Evolutionary conservation across 1,140 invertebrate genomes (phyloP), one percentile per base, ranked within the genome.

Genomic region (Lepidurus packardi): DNA sequence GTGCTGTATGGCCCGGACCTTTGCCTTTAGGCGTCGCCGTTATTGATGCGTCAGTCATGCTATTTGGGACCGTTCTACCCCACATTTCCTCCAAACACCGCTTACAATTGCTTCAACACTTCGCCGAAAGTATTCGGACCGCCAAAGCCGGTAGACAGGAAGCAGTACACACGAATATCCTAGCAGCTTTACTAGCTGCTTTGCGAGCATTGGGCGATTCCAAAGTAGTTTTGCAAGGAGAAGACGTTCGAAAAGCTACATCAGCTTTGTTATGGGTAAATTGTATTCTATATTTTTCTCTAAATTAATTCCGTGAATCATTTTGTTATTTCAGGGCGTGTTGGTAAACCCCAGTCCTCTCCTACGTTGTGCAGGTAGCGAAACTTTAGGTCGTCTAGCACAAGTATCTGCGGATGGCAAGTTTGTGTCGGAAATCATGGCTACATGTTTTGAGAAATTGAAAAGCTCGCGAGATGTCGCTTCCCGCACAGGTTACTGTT

Each of bases 91-190:
- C 96, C 82, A 99, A 98, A 83, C 97, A 99, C 86, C 85, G 96
- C 80, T 86, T 97, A 53, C 96, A 99, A 87, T 97, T 99, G 92
- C 85, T 99, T 45, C 94, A 97, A 79, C 97, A 99, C 84, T 99
- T 99, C 83, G 89, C 90, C 45, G 97, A 99, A 83, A 97, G 95
- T 83, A 95, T 98, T 76, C 91, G 92, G 81, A 94, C 95, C 79
- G 94, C 95, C 0, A 98, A 98, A 84, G 94, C 93, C 9, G 90
- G 90, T 1, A 88, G 95, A 24, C 94, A 97, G 84, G 96, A 99
- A 85, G 96, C 96, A 2, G 92, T 99, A 24, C 96, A 98, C 84
- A 93, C 98, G 85, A 99, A 99, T 85, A 93, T 98, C 74, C 97
- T 98, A 83, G 95, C 96, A 16, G 95, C 96, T 8, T 86, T 99